phyloP scores from a whole-genome alignment of 2,797 vertebrate genomes.

The Crax fasciolata region DNA sequence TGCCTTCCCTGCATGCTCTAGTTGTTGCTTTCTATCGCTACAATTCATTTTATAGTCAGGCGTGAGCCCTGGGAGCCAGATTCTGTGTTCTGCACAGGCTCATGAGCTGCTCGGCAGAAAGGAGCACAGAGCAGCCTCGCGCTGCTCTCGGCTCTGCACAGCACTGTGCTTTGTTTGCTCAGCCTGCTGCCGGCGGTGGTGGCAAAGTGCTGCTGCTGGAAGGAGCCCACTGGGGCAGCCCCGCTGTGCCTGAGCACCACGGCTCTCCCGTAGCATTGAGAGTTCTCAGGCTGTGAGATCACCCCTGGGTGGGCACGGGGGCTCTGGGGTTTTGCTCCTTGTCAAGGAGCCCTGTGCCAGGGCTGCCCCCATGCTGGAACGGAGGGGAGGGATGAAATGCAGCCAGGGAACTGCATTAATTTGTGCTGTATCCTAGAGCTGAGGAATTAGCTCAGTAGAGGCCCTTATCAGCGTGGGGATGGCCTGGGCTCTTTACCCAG shows the following conservation, averaged over 20 bases:
- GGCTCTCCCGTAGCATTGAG: neutral
- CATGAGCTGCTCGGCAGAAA: accelerated
- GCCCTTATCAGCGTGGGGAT: neutral
- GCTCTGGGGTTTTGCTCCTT: neutral
- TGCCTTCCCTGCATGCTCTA: neutral
- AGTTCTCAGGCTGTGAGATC: neutral
- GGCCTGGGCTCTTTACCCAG: neutral
- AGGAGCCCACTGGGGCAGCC: neutral
- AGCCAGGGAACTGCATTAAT: neutral
- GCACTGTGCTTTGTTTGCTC: accelerated
- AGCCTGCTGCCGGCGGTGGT: accelerated
- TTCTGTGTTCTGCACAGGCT: neutral
- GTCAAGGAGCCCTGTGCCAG: accelerated
- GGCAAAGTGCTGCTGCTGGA: neutral
- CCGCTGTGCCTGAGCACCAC: neutral
- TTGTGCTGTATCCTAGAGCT: neutral
- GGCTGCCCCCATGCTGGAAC: neutral
- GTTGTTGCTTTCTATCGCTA: neutral
- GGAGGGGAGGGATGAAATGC: neutral
- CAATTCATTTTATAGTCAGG: neutral
- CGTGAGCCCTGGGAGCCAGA: neutral
- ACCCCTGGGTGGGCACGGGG: accelerated
- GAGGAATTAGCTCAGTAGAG: neutral
- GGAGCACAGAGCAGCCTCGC: accelerated
- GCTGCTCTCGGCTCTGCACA: accelerated